Conservation (phyloP, 2,113 vertebrate species). For the Paramisgurnus dabryanus region DNA sequence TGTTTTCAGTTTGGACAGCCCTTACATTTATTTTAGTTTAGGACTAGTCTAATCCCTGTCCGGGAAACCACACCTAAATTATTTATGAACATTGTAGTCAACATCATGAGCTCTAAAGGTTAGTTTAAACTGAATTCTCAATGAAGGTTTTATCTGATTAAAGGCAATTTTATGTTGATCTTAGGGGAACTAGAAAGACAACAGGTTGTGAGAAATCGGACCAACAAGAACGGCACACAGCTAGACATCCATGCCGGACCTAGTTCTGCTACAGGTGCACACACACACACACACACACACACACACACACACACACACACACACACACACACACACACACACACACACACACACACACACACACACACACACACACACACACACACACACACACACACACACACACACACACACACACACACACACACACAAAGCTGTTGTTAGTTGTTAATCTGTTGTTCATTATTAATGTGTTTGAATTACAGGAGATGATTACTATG, state of each 20-base stretch:
- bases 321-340: background rate
- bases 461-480: slow-evolving; percentile 42
- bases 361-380: slow-evolving; percentile 28
- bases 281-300: slow-evolving; percentile 27
- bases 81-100: background rate
- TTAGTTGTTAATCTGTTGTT: background rate
- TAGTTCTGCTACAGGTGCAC: slow-evolving; percentile 86
- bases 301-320: slow-evolving; percentile 27
- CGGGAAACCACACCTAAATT: too few relatives aligned
- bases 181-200: slow-evolving; percentile 96
- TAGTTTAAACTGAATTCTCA: background rate
- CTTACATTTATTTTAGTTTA: too few relatives aligned
- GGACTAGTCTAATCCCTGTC: too few relatives aligned
- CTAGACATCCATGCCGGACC: slow-evolving; percentile 84
- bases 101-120: background rate
- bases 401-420: slow-evolving; percentile 26
- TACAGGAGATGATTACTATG: slow-evolving; percentile 87
- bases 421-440: background rate
- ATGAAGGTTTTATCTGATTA: slow-evolving; percentile 6
- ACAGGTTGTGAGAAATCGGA: slow-evolving; percentile 83
- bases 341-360: slow-evolving; percentile 34
- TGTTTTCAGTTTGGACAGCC: too few relatives aligned
- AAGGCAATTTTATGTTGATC: slow-evolving; percentile 26
- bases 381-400: slow-evolving; percentile 37
- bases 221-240: slow-evolving; percentile 85